phyloP scores from a whole-genome alignment of 1,140 invertebrate species.

The Microplitis demolitor region DNA sequence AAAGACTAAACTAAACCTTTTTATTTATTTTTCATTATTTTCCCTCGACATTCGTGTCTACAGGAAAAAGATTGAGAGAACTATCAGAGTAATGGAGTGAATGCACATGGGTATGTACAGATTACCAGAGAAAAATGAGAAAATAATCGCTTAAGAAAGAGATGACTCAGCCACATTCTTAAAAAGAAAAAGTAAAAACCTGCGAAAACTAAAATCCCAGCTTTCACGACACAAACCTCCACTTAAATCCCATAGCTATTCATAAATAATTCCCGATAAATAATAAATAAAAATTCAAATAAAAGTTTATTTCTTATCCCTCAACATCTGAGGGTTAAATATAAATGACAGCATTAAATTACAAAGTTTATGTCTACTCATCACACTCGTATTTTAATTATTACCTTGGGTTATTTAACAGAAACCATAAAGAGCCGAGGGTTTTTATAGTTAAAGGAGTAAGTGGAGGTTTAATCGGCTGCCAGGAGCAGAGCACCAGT shows the following conservation, averaged over 20 bases:
- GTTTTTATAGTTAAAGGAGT: constrained; percentile 21
- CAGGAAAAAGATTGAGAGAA: constrained; percentile 26
- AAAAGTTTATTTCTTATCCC: no score
- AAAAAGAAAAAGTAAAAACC: constrained; percentile 1
- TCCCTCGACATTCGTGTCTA: constrained; percentile 14
- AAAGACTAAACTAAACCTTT: background rate
- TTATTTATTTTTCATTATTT: constrained; percentile 26
- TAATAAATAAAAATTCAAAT: no score
- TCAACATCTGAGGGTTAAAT: no score
- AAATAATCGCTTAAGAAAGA: constrained; percentile 30
- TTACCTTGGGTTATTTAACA: background rate
- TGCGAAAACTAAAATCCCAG: no score
- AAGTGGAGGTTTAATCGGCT: constrained; percentile 23
- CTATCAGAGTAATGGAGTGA: constrained; percentile 28
- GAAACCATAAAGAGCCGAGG: background rate
- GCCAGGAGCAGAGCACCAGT: background rate
- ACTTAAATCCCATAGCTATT: no score
- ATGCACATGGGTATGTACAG: constrained; percentile 7
- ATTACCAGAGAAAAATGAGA: constrained; percentile 12
- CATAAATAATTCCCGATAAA: no score
- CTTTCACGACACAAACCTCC: no score
- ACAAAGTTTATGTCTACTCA: no score
- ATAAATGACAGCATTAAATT: no score
- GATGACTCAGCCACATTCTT: background rate
- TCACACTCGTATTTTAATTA: no score